Evolutionary conservation across 2,797 vertebrate species (phyloP), one percentile per base, ranked within the genome.

Genomic region (Prunella strophiata): DNA sequence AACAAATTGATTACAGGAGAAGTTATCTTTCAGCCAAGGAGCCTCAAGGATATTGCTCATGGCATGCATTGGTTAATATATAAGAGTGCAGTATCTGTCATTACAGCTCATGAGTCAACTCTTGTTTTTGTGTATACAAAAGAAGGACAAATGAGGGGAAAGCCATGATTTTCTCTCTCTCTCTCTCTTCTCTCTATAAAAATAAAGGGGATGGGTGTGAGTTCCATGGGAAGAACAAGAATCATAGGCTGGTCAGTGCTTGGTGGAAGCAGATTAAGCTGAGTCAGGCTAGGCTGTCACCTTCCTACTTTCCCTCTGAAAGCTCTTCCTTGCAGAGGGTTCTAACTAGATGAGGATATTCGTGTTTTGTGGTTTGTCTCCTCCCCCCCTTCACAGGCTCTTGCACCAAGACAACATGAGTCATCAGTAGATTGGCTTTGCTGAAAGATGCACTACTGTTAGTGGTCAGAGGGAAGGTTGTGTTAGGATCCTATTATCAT

Each of bases 1-100:
- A 91, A 70, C 43, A 95, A 86, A 85, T 67, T 89, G 83, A 65
- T 73, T 82, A 59, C 47, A 92, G 43, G 20, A 68, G 43, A 87
- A 95, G 40, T 52, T 87, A 40, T 15, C 36, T 88, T 54, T 32
- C 54, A 85, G 75, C 29, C 78, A 85, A 91, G 84, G 54, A 92
- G 66, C 66, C 79, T 91, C 81, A 92, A 94, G 92, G 78, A 74
- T 45, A 1, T 58, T 67, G 80, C 45, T 82, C 14, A 4, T 80
- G 61, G 61, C 51, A 55, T 75, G 65, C 58, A 58, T 48, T 40
- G 13, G 78, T 78, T 89, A 43, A 74, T 83, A 61, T 5, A 54
- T 13, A 13, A 11, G 91, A 89, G 30, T 81, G 66, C 58, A 6
- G 11, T 42, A 16, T 2, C 1, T 81, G n/a, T 66, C 40, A 23